phyloP scores from a whole-genome alignment of 2,797 vertebrate genomes.

The Synanceia verrucosa region DNA sequence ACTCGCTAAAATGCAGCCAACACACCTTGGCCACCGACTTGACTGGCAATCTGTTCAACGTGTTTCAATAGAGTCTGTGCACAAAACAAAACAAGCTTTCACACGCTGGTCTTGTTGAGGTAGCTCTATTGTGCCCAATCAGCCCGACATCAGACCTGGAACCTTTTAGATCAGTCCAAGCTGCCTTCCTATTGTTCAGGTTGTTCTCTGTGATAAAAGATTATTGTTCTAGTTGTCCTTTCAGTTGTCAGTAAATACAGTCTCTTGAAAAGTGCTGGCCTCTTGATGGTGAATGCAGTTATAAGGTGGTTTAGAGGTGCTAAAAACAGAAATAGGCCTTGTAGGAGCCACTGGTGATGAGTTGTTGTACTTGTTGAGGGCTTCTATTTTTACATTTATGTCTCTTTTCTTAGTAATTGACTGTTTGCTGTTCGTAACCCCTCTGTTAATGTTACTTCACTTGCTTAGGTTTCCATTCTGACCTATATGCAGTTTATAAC shows the following conservation, averaged over 20 bases:
- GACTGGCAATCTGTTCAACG: conserved; percentile 35
- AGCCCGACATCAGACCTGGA: conserved; percentile 13
- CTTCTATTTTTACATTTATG: not conserved
- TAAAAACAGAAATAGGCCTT: not conserved
- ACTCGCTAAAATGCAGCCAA: conserved; percentile 28
- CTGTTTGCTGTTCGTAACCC: not conserved
- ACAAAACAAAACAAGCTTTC: conserved; percentile 47
- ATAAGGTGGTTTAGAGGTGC: not conserved
- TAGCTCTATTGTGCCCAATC: conserved; percentile 21
- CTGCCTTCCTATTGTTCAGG: conserved; percentile 12
- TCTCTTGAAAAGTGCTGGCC: not conserved
- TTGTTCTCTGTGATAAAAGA: conserved; percentile 2
- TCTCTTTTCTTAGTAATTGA: not conserved
- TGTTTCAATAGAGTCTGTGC: conserved; percentile 34
- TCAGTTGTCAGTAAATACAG: not conserved
- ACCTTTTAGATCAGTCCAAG: conserved; percentile 11
- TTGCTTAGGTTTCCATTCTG: not conserved
- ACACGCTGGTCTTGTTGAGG: conserved; percentile 17
- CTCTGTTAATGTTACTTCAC: not conserved
- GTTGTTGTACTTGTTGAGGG: not conserved
- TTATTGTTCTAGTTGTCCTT: not conserved
- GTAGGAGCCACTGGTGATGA: not conserved
- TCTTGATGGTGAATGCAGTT: not conserved
- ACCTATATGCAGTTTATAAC: not conserved
- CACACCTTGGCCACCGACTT: conserved; percentile 32